phyloP scores from a whole-genome alignment of 2,888 invertebrate species.

The Lagria hirta region DNA sequence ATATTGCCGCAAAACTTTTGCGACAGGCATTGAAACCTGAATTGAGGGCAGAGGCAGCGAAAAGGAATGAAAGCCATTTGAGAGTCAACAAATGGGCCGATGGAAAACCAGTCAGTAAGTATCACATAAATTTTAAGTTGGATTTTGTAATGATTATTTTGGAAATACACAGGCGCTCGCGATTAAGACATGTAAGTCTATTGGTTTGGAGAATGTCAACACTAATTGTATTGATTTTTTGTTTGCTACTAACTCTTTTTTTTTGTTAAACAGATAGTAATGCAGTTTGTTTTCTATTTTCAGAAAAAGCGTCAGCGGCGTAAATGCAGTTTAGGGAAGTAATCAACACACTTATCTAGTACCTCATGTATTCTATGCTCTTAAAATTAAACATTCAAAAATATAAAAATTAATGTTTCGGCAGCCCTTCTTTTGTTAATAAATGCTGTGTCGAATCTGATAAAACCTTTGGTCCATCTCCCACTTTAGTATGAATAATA shows the following conservation, averaged over 20 bases:
- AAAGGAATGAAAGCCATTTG: conserved; percentile 74
- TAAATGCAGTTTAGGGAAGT: no score
- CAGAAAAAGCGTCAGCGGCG: conserved; percentile 1
- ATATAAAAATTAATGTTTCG: conserved; percentile 42
- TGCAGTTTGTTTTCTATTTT: background rate
- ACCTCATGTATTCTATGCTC: no score
- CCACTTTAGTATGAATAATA: conserved; percentile 80
- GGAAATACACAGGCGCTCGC: conserved; percentile 36
- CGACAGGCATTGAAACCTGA: conserved; percentile 80
- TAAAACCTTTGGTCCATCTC: conserved; percentile 71
- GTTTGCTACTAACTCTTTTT: no score
- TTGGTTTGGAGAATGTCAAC: conserved; percentile 36
- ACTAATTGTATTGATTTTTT: no score
- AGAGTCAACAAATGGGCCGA: conserved; percentile 87
- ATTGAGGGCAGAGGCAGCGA: conserved; percentile 69
- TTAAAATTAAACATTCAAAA: no score
- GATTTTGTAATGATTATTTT: no score
- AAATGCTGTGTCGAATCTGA: conserved; percentile 55
- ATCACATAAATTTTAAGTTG: no score
- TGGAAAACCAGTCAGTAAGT: conserved; percentile 85
- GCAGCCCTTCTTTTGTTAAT: conserved; percentile 56
- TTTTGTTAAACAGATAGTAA: no score
- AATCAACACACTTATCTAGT: no score
- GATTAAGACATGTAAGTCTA: conserved; percentile 30
- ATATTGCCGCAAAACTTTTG: conserved; percentile 84